Percentiles rank a stretch among this genome's conserved stretches.
These are phyloP conservation scores for Chrysotoxum bicinctum DNA, from an alignment of 2,888 invertebrate species.

Conservation along the genomic window DNA sequence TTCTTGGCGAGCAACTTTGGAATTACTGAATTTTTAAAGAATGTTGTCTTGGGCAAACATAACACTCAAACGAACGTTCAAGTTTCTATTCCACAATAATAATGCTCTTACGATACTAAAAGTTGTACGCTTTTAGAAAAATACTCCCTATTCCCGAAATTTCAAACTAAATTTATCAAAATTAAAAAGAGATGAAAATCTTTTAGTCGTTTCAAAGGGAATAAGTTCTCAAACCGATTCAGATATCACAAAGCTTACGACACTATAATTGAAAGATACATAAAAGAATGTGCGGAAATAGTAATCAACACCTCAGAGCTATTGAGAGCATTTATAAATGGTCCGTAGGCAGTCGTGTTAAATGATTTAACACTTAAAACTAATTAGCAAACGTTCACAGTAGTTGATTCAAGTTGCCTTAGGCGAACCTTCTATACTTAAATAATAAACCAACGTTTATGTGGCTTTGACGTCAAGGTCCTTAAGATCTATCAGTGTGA, in stretches of 20 bases:
- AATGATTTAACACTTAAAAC: constrained; percentile 1
- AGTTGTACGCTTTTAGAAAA: too few species aligned
- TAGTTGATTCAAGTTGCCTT: not conserved
- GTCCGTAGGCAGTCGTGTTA: not conserved
- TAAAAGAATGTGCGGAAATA: constrained; percentile 2
- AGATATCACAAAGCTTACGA: not conserved
- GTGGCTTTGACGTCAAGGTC: not conserved
- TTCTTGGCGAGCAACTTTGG: too few species aligned
- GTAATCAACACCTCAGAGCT: constrained; percentile 6
- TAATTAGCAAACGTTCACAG: not conserved
- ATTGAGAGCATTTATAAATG: not conserved
- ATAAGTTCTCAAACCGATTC: not conserved
- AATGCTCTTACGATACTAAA: too few species aligned
- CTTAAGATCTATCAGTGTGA: too few species aligned
- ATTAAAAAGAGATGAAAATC: too few species aligned
- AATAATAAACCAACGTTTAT: not conserved
- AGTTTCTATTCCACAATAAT: too few species aligned
- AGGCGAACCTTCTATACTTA: not conserved
- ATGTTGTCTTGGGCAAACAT: too few species aligned
- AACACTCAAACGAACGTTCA: too few species aligned
- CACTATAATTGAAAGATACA: constrained; percentile 1
- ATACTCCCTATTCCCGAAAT: too few species aligned
- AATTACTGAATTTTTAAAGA: too few species aligned
- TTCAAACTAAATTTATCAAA: too few species aligned
- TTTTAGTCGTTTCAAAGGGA: not conserved